phyloP scores from a whole-genome alignment of 2,113 vertebrate species.

The Phylloscopus trochiloides region DNA sequence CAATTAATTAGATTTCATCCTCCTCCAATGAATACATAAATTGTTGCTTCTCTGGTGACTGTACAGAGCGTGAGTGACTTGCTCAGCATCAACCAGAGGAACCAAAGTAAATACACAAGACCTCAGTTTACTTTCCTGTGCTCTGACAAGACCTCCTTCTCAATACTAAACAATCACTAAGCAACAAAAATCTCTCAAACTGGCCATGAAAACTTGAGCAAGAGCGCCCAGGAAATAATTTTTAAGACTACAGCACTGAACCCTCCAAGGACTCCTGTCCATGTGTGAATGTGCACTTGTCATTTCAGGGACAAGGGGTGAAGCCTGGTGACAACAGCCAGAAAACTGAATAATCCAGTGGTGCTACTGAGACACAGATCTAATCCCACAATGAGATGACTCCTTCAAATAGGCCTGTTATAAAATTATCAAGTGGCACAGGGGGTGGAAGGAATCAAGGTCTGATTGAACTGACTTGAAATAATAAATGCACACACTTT shows the following conservation, averaged over 20 bases:
- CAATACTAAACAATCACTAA: not conserved
- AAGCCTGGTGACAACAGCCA: not conserved
- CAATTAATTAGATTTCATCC: conserved; percentile 14
- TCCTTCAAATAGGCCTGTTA: conserved; percentile 6
- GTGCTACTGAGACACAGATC: not conserved
- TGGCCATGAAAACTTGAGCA: not conserved
- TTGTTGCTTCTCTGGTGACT: not conserved
- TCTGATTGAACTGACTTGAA: conserved; percentile 68
- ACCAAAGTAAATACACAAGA: not conserved
- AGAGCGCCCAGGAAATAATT: not conserved
- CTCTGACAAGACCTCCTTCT: not conserved
- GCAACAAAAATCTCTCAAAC: not conserved
- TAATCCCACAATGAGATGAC: not conserved
- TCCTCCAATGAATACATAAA: not conserved
- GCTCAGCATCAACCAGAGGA: not conserved
- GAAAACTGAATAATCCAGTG: not conserved
- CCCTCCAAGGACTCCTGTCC: not conserved
- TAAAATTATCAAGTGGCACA: conserved; percentile 52
- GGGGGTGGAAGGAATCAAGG: conserved; percentile 52
- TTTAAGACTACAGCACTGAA: not conserved
- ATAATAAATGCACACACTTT: conserved; percentile 72
- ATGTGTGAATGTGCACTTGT: not conserved
- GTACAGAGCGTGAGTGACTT: not conserved
- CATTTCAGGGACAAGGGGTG: not conserved
- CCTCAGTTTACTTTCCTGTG: not conserved